Conservation (phyloP, 2,113 vertebrate species). For the Ictidomys tridecemlineatus region DNA sequence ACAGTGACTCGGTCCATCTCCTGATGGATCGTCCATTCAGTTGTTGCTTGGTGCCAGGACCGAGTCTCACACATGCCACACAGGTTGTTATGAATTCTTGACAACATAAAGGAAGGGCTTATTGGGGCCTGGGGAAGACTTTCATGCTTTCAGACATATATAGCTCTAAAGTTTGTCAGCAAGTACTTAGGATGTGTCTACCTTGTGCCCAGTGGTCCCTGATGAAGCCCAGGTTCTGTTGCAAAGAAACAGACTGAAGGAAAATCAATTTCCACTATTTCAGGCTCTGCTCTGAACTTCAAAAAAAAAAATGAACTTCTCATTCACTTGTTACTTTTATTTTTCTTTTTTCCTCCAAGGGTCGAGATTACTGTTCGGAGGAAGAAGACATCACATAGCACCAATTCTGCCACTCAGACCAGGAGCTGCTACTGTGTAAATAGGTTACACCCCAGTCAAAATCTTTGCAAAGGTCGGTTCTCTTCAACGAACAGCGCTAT, state of each 20-base stretch:
- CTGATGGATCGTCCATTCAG: background rate
- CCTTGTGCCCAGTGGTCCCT: background rate
- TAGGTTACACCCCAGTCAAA: conserved; percentile 88
- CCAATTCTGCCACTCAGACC: conserved; percentile 74
- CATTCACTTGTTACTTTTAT: conserved; percentile 2
- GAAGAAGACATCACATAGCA: conserved; percentile 98
- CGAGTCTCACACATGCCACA: background rate
- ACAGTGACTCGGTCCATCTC: background rate
- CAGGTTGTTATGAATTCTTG: background rate
- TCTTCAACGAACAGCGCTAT: conserved; percentile 86
- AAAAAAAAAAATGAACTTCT: background rate
- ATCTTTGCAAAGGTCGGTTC: conserved; percentile 85
- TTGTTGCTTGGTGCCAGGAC: background rate
- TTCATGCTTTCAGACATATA: background rate
- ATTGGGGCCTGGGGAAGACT: background rate
- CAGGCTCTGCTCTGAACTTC: background rate
- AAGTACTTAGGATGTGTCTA: fast-evolving
- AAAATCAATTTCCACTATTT: background rate
- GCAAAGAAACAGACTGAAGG: background rate
- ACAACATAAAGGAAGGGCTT: background rate
- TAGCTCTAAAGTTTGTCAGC: background rate
- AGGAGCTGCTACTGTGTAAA: conserved; percentile 90
- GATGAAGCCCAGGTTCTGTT: background rate
- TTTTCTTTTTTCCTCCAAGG: conserved; percentile 86
- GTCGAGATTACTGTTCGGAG: conserved; percentile 97